Evolutionary conservation across 2,888 invertebrate genomes (phyloP).

Genomic region (Formica aserva): DNA sequence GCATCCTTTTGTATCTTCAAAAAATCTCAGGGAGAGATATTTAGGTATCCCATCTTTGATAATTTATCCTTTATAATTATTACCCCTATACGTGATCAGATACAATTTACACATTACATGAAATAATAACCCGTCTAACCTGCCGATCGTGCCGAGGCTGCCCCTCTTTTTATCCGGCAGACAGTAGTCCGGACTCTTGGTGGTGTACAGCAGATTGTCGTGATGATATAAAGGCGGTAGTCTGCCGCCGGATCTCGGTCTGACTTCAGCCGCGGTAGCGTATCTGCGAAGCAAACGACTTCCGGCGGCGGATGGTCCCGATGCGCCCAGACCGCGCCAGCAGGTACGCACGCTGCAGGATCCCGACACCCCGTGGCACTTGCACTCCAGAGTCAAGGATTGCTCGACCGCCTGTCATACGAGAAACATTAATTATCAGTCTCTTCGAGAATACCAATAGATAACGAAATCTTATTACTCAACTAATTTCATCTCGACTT

Average conservation of each 20-base stretch:
- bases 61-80: not conserved
- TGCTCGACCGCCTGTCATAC: slow-evolving; percentile 88
- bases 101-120: not conserved
- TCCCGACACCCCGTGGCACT: slow-evolving; percentile 94
- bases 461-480: not conserved
- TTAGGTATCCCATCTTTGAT: not conserved
- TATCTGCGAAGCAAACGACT: slow-evolving; percentile 88
- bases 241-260: slow-evolving; percentile 82
- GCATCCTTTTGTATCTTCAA: not conserved
- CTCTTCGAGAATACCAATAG: not conserved
- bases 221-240: slow-evolving; percentile 84
- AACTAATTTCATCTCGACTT: not conserved
- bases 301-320: slow-evolving; percentile 87
- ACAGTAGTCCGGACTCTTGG: slow-evolving; percentile 94
- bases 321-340: slow-evolving; percentile 89
- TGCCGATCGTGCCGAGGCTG: slow-evolving; percentile 92
- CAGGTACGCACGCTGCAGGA: slow-evolving; percentile 94
- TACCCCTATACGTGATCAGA: not conserved
- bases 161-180: slow-evolving; percentile 91
- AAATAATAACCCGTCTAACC: slow-evolving; percentile 86
- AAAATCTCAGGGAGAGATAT: not conserved
- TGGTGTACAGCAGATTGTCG: slow-evolving; percentile 91
- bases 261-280: slow-evolving; percentile 87
- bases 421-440: not conserved
- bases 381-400: slow-evolving; percentile 90